These are phyloP conservation scores for Ascaphus truei DNA, from an alignment of 2,113 vertebrate genomes.

Conservation along the genomic window DNA sequence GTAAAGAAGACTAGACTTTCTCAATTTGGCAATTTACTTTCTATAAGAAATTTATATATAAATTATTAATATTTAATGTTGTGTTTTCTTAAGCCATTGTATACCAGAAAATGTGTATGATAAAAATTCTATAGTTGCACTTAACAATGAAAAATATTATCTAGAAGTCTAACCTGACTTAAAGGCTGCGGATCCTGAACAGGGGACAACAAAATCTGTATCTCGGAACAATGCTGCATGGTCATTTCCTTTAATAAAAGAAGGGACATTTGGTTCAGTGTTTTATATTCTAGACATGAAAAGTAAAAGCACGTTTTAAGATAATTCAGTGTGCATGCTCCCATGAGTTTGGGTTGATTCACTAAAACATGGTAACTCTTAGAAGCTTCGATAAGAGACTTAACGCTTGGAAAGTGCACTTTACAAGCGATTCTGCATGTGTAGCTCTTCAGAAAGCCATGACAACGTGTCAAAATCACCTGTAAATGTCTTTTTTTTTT, in stretches of 20 bases:
- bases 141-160: not conserved
- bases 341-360: too few relatives aligned
- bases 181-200: conserved; percentile 40
- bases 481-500: too few relatives aligned
- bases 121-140: conserved; percentile 9
- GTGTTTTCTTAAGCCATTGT: not conserved
- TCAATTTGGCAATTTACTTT: conserved; percentile 11
- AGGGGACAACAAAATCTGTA: conserved; percentile 55
- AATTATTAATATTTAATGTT: not conserved
- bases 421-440: too few relatives aligned
- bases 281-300: too few relatives aligned
- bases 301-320: too few relatives aligned
- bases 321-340: too few relatives aligned
- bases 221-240: conserved; percentile 65
- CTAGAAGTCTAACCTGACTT: conserved; percentile 61
- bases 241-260: conserved; percentile 58
- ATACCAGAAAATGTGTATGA: too few relatives aligned
- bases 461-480: too few relatives aligned
- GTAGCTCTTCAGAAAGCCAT: too few relatives aligned
- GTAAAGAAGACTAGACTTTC: not conserved
- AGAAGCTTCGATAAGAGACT: too few relatives aligned
- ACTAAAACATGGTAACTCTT: not conserved
- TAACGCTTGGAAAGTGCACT: too few relatives aligned
- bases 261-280: too few relatives aligned
- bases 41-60: conserved; percentile 3